Conservation (phyloP, 2,888 invertebrate genomes). For the Apotomis turbidana region DNA sequence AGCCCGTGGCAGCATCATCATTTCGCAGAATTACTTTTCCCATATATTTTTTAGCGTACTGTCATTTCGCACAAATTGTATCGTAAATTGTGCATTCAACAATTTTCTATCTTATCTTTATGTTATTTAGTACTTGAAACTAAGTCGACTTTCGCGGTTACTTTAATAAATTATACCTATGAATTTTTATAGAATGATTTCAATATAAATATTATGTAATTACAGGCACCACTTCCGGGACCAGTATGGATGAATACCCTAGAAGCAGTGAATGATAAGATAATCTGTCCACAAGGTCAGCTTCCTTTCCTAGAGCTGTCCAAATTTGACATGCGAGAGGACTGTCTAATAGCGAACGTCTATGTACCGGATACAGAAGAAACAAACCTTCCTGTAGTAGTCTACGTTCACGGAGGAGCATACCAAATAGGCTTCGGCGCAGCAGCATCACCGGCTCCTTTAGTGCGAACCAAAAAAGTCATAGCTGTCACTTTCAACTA, state of each 20-base stretch:
- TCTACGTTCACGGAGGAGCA: slow-evolving; percentile 43
- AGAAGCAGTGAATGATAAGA: slow-evolving; percentile 24
- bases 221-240: slow-evolving; percentile 29
- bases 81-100: no score
- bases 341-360: slow-evolving; percentile 34
- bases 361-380: slow-evolving; percentile 39
- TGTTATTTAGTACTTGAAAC: no score
- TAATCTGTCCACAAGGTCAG: slow-evolving; percentile 25
- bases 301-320: neutral
- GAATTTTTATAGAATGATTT: no score
- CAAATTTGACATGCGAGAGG: slow-evolving; percentile 25
- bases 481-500: slow-evolving; percentile 43
- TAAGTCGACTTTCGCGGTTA: no score
- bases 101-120: no score
- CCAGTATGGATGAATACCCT: slow-evolving; percentile 27
- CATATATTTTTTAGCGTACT: no score
- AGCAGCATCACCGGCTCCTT: slow-evolving; percentile 1
- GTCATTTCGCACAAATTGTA: no score
- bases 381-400: slow-evolving; percentile 40
- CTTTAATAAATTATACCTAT: no score
- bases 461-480: slow-evolving; percentile 37
- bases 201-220: neutral
- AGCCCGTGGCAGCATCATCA: no score
- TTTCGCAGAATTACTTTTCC: no score
- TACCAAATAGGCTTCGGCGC: slow-evolving; percentile 40